phyloP scores from a whole-genome alignment of 2,888 invertebrate species.

The Troides aeacus region DNA sequence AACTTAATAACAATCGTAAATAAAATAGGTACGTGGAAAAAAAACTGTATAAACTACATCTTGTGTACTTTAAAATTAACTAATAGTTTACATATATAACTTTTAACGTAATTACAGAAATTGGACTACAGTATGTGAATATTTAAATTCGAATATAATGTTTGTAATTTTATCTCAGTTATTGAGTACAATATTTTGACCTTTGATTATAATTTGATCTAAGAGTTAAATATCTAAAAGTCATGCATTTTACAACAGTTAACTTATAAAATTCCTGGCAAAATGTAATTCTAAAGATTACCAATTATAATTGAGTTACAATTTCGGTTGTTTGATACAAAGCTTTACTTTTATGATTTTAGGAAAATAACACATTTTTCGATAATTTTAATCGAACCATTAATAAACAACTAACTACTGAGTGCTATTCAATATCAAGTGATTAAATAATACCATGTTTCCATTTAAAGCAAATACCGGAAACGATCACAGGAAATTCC shows the following conservation, averaged over 20 bases:
- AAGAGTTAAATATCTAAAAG: too few relatives aligned
- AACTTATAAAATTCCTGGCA: too few relatives aligned
- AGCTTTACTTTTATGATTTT: not conserved
- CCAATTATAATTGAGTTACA: too few relatives aligned
- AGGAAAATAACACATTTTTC: not conserved
- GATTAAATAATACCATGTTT: not conserved
- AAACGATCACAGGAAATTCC: constrained; percentile 10
- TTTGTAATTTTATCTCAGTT: not conserved
- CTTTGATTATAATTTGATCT: not conserved
- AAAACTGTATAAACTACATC: not conserved
- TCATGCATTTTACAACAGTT: too few relatives aligned
- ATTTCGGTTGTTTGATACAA: too few relatives aligned
- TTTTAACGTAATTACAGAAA: not conserved
- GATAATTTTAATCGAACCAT: not conserved
- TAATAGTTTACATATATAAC: not conserved
- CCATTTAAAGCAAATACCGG: not conserved
- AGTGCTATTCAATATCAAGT: not conserved
- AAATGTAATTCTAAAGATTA: too few relatives aligned
- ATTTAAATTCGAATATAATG: not conserved
- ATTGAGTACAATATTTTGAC: not conserved
- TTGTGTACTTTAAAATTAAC: not conserved
- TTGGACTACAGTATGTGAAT: not conserved
- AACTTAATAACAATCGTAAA: constrained; percentile 5
- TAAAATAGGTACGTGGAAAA: constrained; percentile 15
- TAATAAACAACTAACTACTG: not conserved